Evolutionary conservation across 2,888 invertebrate species (phyloP), one percentile per base, ranked within the genome.

Genomic region (Melinopterus prodromus): DNA sequence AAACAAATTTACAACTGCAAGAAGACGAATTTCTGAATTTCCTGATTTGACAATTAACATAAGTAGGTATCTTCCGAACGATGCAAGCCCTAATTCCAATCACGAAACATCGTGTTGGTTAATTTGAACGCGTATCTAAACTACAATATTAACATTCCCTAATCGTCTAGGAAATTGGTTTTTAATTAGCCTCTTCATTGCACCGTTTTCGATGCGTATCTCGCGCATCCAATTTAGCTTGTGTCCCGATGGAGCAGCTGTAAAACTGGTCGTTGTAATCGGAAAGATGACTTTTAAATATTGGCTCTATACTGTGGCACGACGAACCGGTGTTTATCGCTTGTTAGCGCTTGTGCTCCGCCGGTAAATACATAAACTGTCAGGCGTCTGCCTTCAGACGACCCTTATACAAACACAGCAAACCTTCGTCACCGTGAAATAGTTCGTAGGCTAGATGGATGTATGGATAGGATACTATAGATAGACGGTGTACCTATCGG

Each of bases 271-370:
- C 53, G 53, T 12, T 53, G 53, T 53, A 53, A 12, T 53, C 53
- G 53, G 53, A 53, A 53, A 53, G 53, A 53, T 53, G 53, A 53
- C 53, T 53, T 53, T 53, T 53, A 53, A 53, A 53, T 53, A 53
- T 53, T 53, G 53, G 53, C 53, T 53, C 53, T 9, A 9, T 9
- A 12, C 53, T 7, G 53, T 53, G 0, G 7, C 9, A 53, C 53
- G 53, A 53, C 53, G 53, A 53, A 53, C 53, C 5, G 53, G 53
- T 53, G 53, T 53, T 53, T 53, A 53, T 53, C 53, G 53, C 53
- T 53, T 53, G 53, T 53, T 53, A 53, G 12, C 53, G 53, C 12
- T 53, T 12, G 7, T 53, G 9, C 9, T 9, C 53, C 53, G 53
- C 26, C 26, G 26, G 26, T 26, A 26, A 26, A 26, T 26, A 26